Evolutionary conservation across 2,888 invertebrate genomes (phyloP), one percentile per base, ranked within the genome.

Genomic region (Eilema caniola): DNA sequence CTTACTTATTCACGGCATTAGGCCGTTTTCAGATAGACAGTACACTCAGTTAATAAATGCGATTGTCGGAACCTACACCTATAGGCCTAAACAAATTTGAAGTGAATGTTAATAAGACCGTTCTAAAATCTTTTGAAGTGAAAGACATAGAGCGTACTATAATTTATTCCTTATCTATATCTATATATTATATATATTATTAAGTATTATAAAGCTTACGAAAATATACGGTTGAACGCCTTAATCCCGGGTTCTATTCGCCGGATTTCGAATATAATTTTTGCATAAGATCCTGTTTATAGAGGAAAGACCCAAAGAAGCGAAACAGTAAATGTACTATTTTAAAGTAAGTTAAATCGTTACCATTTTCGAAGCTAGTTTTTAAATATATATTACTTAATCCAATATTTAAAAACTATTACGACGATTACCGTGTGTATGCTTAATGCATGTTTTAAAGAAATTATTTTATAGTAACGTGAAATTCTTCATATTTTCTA

Each of bases 1-100:
- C 80, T 85, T 85, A 85, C 76, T 83, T 83, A 85, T 85, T 85
- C 81, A 85, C 74, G 41, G 76, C 71, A 82, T 85, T 85, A 82
- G 78, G 73, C 67, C 74, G 77, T 71, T 76, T 80, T 37, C 76
- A 81, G 74, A 83, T 77, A 79, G 76, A 75, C 74, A 67, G 74
- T 67, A 76, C 70, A 74, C 75, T 75, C 61, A 11, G 76, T 77
- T 81, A 73, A 74, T 66, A 73, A 83, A 81, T 84, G 72, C 73
- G 75, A 78, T 80, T 76, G 79, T 77, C 77, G 69, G 73, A 75
- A 75, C 74, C 62, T 77, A 71, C 62, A 67, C 69, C 69, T 67
- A 70, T 70, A 66, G 69, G 71, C 82, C 83, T 84, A 83, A 80
- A 79, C 76, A 84, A 83, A 83, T 78, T 79, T 70, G 75, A 78